A percentile compares a stretch with the other conserved stretches of the same genome.
Evolutionary conservation across 2,797 vertebrate species (phyloP).

Genomic region (Moxostoma hubbsi): DNA sequence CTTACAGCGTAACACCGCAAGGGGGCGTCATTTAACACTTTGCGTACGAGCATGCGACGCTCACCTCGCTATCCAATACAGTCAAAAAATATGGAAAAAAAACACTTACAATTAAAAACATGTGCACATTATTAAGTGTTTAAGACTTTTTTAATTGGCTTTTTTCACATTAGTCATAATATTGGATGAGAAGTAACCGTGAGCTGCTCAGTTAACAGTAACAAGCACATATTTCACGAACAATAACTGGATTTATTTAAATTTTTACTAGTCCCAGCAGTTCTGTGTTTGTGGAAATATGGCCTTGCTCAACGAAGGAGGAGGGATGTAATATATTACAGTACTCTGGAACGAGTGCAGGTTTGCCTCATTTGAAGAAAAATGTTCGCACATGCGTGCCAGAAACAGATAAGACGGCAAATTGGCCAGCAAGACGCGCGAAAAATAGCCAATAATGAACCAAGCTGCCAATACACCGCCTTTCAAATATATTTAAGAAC

Average conservation of each 20-base stretch:
- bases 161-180: not conserved
- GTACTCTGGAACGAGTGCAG: not conserved
- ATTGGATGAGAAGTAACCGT: not conserved
- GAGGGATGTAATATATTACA: not conserved
- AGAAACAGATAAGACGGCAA: conserved; percentile 48
- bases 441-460: not conserved
- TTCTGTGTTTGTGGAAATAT: not conserved
- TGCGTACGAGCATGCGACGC: not conserved
- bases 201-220: not conserved
- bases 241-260: not conserved
- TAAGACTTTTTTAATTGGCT: not conserved
- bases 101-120: not conserved
- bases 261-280: not conserved
- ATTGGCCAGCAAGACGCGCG: conserved; percentile 1
- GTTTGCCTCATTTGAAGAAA: conserved; percentile 32
- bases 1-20: conserved; percentile 73
- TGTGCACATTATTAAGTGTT: too few relatives aligned
- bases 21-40: conserved; percentile 75
- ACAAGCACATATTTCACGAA: not conserved
- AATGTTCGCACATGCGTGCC: conserved; percentile 52
- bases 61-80: not conserved
- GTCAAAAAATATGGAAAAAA: not conserved
- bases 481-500: not conserved
- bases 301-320: not conserved
- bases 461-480: conserved; percentile 26